phyloP scores from a whole-genome alignment of 2,888 invertebrate genomes.

The Perizoma flavofasciatum region DNA sequence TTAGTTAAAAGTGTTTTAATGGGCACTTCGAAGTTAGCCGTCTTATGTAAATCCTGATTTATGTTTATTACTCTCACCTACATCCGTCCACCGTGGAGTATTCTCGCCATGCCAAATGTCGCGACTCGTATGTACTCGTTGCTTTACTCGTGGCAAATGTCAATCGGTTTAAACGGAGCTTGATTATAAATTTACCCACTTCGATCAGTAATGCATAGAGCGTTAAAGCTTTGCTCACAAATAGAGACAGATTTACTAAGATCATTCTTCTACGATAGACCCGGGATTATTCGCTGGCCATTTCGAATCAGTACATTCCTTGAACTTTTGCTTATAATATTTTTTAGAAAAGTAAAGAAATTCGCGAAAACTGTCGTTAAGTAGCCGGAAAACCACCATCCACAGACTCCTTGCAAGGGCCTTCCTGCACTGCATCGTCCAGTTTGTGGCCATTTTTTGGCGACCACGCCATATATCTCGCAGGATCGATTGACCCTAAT shows the following conservation, averaged over 20 bases:
- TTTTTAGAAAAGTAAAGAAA: too few species aligned
- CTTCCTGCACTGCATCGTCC: too few species aligned
- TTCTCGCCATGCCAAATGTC: conserved; percentile 37
- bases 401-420: too few species aligned
- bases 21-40: conserved; percentile 16
- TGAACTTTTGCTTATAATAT: too few species aligned
- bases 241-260: not conserved
- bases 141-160: conserved; percentile 42
- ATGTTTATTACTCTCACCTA: conserved; percentile 28
- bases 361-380: too few species aligned
- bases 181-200: conserved; percentile 47
- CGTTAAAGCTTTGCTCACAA: not conserved
- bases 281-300: too few species aligned
- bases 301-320: too few species aligned
- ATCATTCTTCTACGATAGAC: too few species aligned
- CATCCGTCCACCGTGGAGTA: conserved; percentile 14
- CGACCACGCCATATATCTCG: too few species aligned
- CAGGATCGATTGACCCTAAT: too few species aligned
- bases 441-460: too few species aligned
- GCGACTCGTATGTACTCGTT: conserved; percentile 11
- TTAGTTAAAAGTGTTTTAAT: conserved; percentile 20
- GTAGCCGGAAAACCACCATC: too few species aligned
- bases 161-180: conserved; percentile 44
- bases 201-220: conserved; percentile 39
- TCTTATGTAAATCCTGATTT: conserved; percentile 25